Evolutionary conservation across 2,797 vertebrate species (phyloP).

Genomic region (Peromyscus aztecus): DNA sequence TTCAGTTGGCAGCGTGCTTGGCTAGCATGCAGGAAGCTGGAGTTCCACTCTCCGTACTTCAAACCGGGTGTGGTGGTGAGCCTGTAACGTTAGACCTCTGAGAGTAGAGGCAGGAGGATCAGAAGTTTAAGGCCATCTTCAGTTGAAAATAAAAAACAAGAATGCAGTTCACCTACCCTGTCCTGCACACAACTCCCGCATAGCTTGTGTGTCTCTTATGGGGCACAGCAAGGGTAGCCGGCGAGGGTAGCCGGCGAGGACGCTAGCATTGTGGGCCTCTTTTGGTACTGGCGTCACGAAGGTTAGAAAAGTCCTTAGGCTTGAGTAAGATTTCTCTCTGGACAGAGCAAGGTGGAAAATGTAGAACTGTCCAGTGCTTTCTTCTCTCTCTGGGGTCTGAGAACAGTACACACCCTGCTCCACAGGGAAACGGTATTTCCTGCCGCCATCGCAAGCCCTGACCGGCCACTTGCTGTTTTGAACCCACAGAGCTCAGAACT

Average conservation of each 20-base stretch:
- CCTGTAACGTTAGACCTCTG: not conserved
- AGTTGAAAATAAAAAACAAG: not conserved
- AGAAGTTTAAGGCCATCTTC: not conserved
- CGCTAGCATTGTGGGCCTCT: not conserved
- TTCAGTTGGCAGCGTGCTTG: not conserved
- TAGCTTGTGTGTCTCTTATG: not conserved
- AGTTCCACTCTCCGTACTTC: not conserved
- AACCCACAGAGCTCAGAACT: not conserved
- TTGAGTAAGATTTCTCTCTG: not conserved
- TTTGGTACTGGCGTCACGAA: not conserved
- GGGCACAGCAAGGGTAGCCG: not conserved
- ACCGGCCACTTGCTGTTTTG: not conserved
- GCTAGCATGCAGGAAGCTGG: not conserved
- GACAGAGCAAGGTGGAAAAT: conserved; percentile 2
- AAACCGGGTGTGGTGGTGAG: not conserved
- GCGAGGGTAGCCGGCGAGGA: too few species aligned
- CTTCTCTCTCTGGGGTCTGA: not conserved
- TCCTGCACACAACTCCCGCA: not conserved
- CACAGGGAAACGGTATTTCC: not conserved
- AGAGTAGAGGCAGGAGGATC: not conserved
- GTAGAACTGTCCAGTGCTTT: not conserved
- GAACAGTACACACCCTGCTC: not conserved
- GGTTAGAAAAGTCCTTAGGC: not conserved
- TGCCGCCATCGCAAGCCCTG: not conserved
- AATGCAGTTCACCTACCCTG: not conserved